Conservation (phyloP, 1,140 invertebrate genomes). For the Cyclargus thomasi region DNA sequence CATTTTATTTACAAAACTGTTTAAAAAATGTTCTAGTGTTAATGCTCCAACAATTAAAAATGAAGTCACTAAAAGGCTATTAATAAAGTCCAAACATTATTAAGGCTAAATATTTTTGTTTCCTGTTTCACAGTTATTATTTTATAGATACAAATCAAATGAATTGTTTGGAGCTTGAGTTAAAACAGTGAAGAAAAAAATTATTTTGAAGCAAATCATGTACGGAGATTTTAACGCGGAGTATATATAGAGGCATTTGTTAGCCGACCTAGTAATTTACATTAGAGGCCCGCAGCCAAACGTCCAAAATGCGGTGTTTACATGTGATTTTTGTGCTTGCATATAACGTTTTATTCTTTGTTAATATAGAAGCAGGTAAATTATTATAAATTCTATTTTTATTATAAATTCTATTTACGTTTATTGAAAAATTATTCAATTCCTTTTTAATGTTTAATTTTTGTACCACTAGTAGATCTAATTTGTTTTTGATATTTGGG, state of each 20-base stretch:
- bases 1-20: no score
- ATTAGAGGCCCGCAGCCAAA: not conserved
- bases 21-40: no score
- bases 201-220: not conserved
- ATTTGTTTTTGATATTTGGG: no score
- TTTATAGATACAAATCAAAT: no score
- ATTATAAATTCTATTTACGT: no score
- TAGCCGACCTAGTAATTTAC: not conserved
- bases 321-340: not conserved
- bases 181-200: not conserved
- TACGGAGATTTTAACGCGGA: not conserved
- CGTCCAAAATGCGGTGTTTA: not conserved
- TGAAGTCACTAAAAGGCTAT: no score
- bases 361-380: not conserved
- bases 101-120: no score
- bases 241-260: not conserved
- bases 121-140: no score
- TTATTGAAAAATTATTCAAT: no score
- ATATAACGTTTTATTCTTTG: not conserved
- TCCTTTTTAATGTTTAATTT: not conserved
- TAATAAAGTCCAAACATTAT: no score
- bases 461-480: not conserved
- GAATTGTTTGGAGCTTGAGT: not conserved
- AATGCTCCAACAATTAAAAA: no score
- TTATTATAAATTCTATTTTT: not conserved